A percentile compares a stretch with the other conserved stretches of the same genome.
Evolutionary conservation across 1,140 invertebrate genomes (phyloP).

Genomic region (Zaprionus tsacasi): DNA sequence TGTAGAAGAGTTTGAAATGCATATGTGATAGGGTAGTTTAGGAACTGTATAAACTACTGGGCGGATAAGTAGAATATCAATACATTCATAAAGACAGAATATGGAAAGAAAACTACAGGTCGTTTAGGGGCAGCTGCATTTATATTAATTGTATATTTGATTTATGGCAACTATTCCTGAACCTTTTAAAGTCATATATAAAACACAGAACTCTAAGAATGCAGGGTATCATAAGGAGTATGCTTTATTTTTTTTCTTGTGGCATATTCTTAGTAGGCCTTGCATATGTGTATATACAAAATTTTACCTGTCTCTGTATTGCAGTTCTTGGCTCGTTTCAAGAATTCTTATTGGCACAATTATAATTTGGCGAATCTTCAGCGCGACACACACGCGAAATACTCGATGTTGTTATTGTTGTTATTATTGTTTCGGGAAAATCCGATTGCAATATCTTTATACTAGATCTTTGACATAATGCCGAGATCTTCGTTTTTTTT

Average conservation of each 20-base stretch:
- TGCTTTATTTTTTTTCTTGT: too few relatives aligned
- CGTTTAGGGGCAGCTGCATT: too few relatives aligned
- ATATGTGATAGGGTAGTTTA: not conserved
- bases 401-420: not conserved
- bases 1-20: conserved; percentile 16
- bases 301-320: conserved; percentile 13
- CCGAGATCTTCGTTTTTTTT: conserved; percentile 25
- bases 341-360: conserved; percentile 32
- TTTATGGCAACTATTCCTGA: not conserved
- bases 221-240: not conserved
- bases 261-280: conserved; percentile 20
- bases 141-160: too few relatives aligned
- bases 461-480: conserved; percentile 34
- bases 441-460: conserved; percentile 31
- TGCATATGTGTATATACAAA: conserved; percentile 10
- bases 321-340: conserved; percentile 18
- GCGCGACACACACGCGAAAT: conserved; percentile 15
- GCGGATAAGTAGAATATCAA: too few relatives aligned
- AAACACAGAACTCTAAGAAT: not conserved
- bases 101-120: too few relatives aligned
- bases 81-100: too few relatives aligned
- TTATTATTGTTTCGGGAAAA: conserved; percentile 30
- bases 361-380: conserved; percentile 26
- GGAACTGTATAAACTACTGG: not conserved
- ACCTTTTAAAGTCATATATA: not conserved